Percentiles rank a stretch among this genome's conserved stretches.
Evolutionary conservation across 2,888 invertebrate species (phyloP).

Genomic region (Drosophila acutilabella): DNA sequence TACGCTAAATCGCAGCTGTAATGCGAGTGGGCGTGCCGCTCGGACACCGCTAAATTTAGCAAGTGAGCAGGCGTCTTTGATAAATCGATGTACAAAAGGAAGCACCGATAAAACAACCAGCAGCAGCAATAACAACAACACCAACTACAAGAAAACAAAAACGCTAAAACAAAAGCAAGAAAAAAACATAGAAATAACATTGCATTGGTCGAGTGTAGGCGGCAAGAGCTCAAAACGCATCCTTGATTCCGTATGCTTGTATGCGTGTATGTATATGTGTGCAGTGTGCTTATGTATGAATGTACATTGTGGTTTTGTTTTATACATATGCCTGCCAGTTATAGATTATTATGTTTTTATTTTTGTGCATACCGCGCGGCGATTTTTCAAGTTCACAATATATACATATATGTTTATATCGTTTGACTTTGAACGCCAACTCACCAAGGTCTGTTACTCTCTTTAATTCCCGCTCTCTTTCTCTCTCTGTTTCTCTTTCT

Average conservation of each 20-base stretch:
- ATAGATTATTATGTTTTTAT: constrained; percentile 21
- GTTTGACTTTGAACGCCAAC: constrained; percentile 28
- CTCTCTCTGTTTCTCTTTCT: not conserved
- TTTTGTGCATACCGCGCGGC: constrained; percentile 23
- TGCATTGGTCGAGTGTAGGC: constrained; percentile 51
- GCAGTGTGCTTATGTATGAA: constrained; percentile 11
- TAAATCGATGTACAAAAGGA: constrained; percentile 70
- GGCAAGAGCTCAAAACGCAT: constrained; percentile 41
- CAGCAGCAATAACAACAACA: constrained; percentile 26
- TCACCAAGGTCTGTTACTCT: constrained; percentile 15
- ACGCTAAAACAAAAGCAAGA: not conserved
- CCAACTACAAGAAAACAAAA: constrained; percentile 15
- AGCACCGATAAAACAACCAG: constrained; percentile 27
- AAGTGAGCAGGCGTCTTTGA: constrained; percentile 58
- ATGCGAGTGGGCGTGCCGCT: constrained; percentile 42
- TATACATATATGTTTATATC: constrained; percentile 2
- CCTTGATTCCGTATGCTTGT: constrained; percentile 44
- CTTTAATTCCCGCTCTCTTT: not conserved
- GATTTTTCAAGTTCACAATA: constrained; percentile 29
- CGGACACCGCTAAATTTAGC: constrained; percentile 52
- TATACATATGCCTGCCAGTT: constrained; percentile 30
- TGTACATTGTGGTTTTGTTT: not conserved
- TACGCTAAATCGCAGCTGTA: constrained; percentile 14
- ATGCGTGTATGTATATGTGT: constrained; percentile 3
- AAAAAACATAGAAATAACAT: constrained; percentile 18